phyloP scores from a whole-genome alignment of 2,797 vertebrate species.

The Denticeps clupeoides region DNA sequence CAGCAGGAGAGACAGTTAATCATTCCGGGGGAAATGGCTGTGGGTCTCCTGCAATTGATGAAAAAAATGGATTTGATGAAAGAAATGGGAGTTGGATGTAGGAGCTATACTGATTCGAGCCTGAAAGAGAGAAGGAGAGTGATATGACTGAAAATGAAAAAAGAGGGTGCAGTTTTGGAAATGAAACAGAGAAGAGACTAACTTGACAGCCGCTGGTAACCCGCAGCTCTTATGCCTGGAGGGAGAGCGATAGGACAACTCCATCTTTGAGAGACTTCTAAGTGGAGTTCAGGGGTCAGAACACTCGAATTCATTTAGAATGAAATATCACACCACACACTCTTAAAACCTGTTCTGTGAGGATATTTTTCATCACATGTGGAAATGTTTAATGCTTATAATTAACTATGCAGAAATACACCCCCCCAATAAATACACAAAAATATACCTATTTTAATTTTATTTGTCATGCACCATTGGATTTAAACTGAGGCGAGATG shows the following conservation, averaged over 20 bases:
- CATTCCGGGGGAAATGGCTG: neutral
- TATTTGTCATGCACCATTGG: no score
- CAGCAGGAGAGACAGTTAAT: neutral
- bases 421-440: no score
- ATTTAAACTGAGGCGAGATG: no score
- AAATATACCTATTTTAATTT: no score
- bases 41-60: conserved; percentile 25
- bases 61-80: conserved; percentile 35
- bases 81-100: conserved; percentile 28
- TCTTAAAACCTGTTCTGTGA: no score
- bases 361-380: no score
- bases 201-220: conserved; percentile 93
- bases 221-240: conserved; percentile 78
- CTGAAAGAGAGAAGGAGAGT: no score
- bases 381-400: no score
- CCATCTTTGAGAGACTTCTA: neutral
- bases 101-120: conserved; percentile 13
- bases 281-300: no score
- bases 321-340: no score
- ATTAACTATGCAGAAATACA: no score
- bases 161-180: conserved; percentile 45
- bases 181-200: conserved; percentile 62
- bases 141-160: conserved; percentile 32
- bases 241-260: conserved; percentile 11
- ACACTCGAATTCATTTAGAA: no score